Percentiles rank a stretch among this genome's conserved stretches.
phyloP scores from a whole-genome alignment of 2,888 invertebrate species.

The Acleris sparsana region DNA sequence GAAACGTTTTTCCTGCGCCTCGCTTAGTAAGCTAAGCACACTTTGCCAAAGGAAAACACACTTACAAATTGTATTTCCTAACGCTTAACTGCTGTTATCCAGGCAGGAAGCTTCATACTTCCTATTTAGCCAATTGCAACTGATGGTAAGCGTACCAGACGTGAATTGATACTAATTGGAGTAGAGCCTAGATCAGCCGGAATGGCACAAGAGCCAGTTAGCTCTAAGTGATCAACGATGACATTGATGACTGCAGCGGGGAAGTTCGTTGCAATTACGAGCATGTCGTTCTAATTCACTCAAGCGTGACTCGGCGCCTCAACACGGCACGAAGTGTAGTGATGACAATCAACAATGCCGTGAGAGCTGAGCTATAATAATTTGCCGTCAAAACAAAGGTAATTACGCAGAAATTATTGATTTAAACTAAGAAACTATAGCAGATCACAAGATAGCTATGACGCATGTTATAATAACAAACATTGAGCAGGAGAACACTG shows the following conservation, averaged over 20 bases:
- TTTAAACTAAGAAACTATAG: background rate
- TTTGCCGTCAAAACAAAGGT: background rate
- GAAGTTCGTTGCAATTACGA: conserved; percentile 23
- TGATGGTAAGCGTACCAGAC: conserved; percentile 6
- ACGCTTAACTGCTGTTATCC: background rate
- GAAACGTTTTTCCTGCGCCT: background rate
- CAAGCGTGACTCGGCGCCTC: conserved; percentile 13
- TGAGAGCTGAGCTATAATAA: background rate
- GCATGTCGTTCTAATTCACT: conserved; percentile 21
- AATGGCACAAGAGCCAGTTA: conserved; percentile 13
- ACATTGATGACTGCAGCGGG: conserved; percentile 23
- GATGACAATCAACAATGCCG: background rate
- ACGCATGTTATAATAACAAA: background rate
- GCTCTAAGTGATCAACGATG: conserved; percentile 31
- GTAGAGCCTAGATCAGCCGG: conserved; percentile 22
- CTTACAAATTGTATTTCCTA: background rate
- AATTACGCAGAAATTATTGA: background rate
- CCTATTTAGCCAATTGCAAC: conserved; percentile 11
- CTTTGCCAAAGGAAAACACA: background rate
- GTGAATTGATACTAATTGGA: conserved; percentile 29
- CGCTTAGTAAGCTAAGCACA: background rate
- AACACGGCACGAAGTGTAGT: conserved; percentile 2
- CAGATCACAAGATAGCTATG: background rate
- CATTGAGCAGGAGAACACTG: background rate
- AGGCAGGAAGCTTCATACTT: conserved; percentile 1